Percentiles rank a stretch among this genome's conserved stretches.
Evolutionary conservation across 2,113 vertebrate species (phyloP).

Genomic region (Onychostruthus taczanowskii): DNA sequence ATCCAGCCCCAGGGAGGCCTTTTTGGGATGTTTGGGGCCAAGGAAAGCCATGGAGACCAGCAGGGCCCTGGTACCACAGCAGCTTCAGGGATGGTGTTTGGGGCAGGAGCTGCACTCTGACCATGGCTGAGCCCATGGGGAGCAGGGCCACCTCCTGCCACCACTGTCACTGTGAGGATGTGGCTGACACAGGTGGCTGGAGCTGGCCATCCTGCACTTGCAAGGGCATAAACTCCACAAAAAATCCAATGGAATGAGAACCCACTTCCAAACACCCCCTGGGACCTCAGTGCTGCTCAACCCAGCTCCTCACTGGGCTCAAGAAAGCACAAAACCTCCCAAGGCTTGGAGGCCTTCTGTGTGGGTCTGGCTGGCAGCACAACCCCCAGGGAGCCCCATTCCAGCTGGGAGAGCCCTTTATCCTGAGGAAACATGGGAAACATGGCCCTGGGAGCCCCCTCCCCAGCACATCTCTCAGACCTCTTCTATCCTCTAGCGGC

Average conservation of each 20-base stretch:
- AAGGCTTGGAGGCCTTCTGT: rapidly evolving
- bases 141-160: not conserved
- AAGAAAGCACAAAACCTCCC: not conserved
- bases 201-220: not conserved
- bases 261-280: not conserved
- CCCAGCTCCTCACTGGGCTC: not conserved
- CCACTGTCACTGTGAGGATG: not conserved
- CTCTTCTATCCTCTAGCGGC: not conserved
- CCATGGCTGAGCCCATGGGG: not conserved
- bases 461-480: not conserved
- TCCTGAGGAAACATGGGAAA: not conserved
- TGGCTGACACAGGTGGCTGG: rapidly evolving
- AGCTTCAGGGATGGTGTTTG: not conserved
- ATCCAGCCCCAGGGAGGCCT: not conserved
- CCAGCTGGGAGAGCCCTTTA: not conserved
- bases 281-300: not conserved
- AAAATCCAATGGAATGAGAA: not conserved
- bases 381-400: not conserved
- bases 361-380: not conserved
- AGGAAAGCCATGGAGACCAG: not conserved
- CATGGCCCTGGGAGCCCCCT: not conserved
- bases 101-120: not conserved
- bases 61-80: not conserved
- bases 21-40: not conserved
- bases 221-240: not conserved